phyloP scores from a whole-genome alignment of 1,140 invertebrate species.

The Drosophila murphyi region DNA sequence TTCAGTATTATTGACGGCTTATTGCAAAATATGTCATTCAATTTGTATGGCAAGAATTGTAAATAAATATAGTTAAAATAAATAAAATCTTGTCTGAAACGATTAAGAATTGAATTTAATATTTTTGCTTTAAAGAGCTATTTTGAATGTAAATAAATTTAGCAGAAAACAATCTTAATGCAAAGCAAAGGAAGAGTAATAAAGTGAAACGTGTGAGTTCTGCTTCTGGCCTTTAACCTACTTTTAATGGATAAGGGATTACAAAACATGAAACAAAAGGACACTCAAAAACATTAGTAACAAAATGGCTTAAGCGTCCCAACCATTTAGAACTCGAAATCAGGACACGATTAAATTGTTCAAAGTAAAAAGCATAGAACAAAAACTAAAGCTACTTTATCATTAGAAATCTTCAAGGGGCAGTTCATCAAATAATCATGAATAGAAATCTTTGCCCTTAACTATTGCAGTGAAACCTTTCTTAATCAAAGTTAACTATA shows the following conservation, averaged over 20 bases:
- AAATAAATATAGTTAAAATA: background rate
- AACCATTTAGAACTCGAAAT: no score
- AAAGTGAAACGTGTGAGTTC: background rate
- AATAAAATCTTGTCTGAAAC: background rate
- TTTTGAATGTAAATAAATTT: no score
- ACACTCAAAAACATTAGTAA: no score
- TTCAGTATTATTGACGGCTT: background rate
- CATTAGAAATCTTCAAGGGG: background rate
- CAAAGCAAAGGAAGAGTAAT: background rate
- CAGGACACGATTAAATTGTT: no score
- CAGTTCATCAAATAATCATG: background rate
- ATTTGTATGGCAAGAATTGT: background rate
- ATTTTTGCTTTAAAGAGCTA: background rate
- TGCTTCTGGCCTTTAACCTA: no score
- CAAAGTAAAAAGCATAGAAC: background rate
- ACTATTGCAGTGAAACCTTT: background rate
- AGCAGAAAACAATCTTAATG: no score
- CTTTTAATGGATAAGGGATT: no score
- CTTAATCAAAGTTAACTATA: constrained; percentile 27
- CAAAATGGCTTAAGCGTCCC: no score
- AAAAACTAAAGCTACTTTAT: background rate
- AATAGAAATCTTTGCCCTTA: constrained; percentile 2
- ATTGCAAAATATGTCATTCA: background rate
- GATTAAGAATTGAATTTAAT: background rate
- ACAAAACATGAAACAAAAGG: no score